Percentiles rank a stretch among this genome's conserved stretches.
Evolutionary conservation across 2,888 invertebrate genomes (phyloP).

Genomic region (Oligia latruncula): DNA sequence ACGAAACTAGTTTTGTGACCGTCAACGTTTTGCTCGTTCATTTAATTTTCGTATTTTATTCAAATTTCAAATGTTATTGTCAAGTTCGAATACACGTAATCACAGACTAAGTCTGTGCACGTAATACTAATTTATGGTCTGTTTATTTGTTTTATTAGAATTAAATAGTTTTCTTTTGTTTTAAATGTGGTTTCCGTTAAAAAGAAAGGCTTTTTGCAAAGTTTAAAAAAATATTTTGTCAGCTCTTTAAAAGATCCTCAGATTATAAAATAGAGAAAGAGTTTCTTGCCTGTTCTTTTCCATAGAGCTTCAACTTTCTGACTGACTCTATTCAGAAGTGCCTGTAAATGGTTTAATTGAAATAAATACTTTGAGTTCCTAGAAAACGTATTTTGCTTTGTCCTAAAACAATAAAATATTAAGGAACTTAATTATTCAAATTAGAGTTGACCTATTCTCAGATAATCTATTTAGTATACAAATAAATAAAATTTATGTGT

Average conservation of each 20-base stretch:
- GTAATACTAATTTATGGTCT: conserved; percentile 27
- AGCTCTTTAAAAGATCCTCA: background rate
- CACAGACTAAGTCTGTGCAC: background rate
- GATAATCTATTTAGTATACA: background rate
- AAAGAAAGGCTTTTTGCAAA: background rate
- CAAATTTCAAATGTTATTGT: conserved; percentile 43
- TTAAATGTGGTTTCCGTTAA: background rate
- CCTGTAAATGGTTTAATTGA: no score
- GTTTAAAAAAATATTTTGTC: background rate
- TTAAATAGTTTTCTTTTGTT: conserved; percentile 7
- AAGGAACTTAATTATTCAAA: background rate
- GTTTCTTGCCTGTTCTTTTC: no score
- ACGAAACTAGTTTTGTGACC: conserved; percentile 58
- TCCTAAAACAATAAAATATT: no score
- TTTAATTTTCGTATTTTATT: conserved; percentile 47
- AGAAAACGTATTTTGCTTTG: background rate
- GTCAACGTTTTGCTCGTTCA: conserved; percentile 38
- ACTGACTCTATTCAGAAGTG: no score
- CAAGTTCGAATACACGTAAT: conserved; percentile 33
- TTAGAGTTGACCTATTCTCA: background rate
- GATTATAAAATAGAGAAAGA: background rate
- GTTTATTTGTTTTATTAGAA: conserved; percentile 27
- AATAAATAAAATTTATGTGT: no score
- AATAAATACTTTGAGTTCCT: no score
- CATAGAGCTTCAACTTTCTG: no score